phyloP scores from a whole-genome alignment of 2,797 vertebrate genomes.

The Poecilia gillii region DNA sequence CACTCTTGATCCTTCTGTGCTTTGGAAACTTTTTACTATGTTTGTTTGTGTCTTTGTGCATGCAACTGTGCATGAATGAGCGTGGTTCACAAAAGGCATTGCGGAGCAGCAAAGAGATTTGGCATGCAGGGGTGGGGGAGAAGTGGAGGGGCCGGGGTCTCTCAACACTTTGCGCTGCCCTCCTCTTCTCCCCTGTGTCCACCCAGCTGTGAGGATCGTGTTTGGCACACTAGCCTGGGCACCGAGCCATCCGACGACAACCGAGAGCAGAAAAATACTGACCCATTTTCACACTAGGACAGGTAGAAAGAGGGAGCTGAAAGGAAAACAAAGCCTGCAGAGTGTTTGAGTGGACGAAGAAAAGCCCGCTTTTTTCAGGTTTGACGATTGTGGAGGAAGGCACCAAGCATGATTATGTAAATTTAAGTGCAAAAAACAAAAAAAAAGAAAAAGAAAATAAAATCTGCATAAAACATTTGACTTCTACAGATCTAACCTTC shows the following conservation, averaged over 20 bases:
- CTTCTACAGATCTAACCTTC: conserved; percentile 6
- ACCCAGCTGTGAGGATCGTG: conserved; percentile 64
- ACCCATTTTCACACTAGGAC: conserved; percentile 46
- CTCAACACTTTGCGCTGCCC: conserved; percentile 30
- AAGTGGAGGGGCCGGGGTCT: conserved; percentile 9
- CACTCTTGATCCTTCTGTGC: conserved; percentile 21
- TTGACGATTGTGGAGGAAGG: conserved; percentile 11
- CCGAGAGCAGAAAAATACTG: conserved; percentile 44
- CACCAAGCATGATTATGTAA: conserved; percentile 1
- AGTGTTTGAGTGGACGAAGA: conserved; percentile 40
- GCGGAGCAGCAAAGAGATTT: conserved; percentile 58
- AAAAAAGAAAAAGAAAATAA: neutral
- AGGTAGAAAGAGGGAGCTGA: conserved; percentile 41
- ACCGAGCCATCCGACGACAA: conserved; percentile 41
- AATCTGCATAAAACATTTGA: conserved; percentile 4
- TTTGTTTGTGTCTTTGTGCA: conserved; percentile 49
- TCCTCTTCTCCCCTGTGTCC: conserved; percentile 60
- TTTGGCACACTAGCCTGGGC: conserved; percentile 57
- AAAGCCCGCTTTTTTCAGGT: conserved; percentile 15
- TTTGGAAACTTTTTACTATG: conserved; percentile 37
- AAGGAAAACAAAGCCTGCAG: conserved; percentile 29
- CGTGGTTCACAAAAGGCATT: conserved; percentile 48
- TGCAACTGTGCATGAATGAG: conserved; percentile 52
- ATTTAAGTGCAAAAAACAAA: conserved; percentile 4
- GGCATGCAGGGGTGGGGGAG: conserved; percentile 19